These are phyloP conservation scores for Conistra vaccinii DNA, from an alignment of 2,888 invertebrate species.

Conservation along the genomic window DNA sequence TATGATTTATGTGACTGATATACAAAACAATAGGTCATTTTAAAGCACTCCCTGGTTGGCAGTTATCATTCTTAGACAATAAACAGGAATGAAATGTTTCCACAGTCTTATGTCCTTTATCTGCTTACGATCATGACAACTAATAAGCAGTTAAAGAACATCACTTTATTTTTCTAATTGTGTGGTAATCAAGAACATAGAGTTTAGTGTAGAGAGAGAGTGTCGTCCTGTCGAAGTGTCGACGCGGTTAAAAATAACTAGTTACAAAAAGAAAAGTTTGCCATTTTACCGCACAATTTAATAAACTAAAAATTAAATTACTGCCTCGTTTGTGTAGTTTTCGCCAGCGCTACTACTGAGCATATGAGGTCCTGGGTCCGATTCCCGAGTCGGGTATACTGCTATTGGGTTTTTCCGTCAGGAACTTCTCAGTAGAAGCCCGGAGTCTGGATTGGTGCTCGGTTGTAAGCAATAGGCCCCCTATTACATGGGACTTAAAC, in stretches of 20 bases:
- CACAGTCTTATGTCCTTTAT: neutral
- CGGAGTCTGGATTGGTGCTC: too few relatives aligned
- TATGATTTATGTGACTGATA: conserved; percentile 2
- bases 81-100: conserved; percentile 29
- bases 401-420: too few relatives aligned
- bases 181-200: neutral
- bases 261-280: neutral
- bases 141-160: neutral
- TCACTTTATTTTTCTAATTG: neutral
- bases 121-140: neutral
- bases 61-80: conserved; percentile 20
- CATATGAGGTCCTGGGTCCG: too few relatives aligned
- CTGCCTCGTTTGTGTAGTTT: too few relatives aligned
- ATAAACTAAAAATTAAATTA: neutral
- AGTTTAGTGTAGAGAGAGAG: too few relatives aligned
- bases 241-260: too few relatives aligned
- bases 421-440: too few relatives aligned
- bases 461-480: too few relatives aligned
- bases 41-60: neutral
- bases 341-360: too few relatives aligned
- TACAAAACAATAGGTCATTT: conserved; percentile 29
- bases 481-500: too few relatives aligned
- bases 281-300: neutral
- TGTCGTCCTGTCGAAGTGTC: neutral
- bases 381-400: too few relatives aligned